Conservation (phyloP, 2,888 invertebrate species). For the Heliconius cydno region DNA sequence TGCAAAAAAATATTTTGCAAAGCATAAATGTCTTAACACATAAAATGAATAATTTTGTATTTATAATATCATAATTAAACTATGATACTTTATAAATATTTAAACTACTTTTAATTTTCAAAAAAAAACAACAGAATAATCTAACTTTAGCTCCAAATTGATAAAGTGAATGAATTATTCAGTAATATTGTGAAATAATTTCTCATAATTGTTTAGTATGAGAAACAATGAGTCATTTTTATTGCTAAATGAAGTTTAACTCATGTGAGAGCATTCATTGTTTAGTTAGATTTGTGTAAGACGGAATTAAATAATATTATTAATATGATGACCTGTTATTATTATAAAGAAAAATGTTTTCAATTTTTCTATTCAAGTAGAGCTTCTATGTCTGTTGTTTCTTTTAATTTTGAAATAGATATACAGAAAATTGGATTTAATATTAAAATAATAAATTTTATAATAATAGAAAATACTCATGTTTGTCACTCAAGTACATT, state of each 20-base stretch:
- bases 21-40: not conserved
- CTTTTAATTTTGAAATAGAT: not conserved
- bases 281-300: constrained; percentile 11
- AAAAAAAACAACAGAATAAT: not conserved
- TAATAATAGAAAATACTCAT: no score
- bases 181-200: constrained; percentile 32
- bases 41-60: not conserved
- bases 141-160: constrained; percentile 13
- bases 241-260: constrained; percentile 24
- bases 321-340: not conserved
- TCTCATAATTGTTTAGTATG: constrained; percentile 40
- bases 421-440: not conserved
- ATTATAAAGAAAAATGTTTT: not conserved
- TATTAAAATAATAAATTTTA: no score
- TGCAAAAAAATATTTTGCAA: not conserved
- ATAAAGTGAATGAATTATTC: constrained; percentile 24
- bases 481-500: not conserved
- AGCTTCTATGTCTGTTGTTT: not conserved
- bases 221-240: constrained; percentile 39
- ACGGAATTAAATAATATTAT: constrained; percentile 18
- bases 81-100: not conserved
- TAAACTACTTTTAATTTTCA: not conserved
- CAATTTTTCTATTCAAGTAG: not conserved
- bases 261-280: constrained; percentile 23
- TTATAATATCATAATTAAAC: constrained; percentile 1